A percentile compares a stretch with the other conserved stretches of the same genome.
Conservation (phyloP, 2,113 vertebrate genomes). For the Isichthys henryi region DNA sequence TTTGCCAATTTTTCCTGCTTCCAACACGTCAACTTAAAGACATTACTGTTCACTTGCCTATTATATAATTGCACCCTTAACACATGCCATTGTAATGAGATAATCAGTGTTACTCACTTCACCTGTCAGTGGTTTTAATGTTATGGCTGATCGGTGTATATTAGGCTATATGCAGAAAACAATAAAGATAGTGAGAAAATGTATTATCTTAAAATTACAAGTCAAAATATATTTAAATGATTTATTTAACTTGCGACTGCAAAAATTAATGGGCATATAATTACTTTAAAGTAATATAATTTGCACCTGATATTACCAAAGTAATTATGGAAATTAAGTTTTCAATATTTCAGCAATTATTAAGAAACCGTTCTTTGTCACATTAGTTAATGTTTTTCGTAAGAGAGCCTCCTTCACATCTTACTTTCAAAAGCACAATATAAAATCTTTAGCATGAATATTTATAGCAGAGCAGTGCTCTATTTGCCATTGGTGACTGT, state of each 20-base stretch:
- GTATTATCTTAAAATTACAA: background rate
- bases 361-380: background rate
- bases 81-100: background rate
- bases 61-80: background rate
- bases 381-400: conserved; percentile 1
- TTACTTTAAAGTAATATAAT: background rate
- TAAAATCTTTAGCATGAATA: background rate
- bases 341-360: background rate
- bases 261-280: conserved; percentile 7
- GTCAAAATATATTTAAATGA: background rate
- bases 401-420: background rate
- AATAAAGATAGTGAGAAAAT: background rate
- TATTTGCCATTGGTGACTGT: background rate
- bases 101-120: background rate
- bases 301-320: background rate
- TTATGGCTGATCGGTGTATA: background rate
- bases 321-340: conserved; percentile 3
- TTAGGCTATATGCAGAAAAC: background rate
- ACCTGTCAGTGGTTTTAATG: background rate
- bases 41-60: background rate
- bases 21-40: background rate
- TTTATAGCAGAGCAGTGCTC: background rate
- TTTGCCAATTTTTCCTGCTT: background rate
- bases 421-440: background rate
- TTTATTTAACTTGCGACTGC: background rate